Evolutionary conservation across 1,140 invertebrate genomes (phyloP).

Genomic region (Drosophila micromelanica): DNA sequence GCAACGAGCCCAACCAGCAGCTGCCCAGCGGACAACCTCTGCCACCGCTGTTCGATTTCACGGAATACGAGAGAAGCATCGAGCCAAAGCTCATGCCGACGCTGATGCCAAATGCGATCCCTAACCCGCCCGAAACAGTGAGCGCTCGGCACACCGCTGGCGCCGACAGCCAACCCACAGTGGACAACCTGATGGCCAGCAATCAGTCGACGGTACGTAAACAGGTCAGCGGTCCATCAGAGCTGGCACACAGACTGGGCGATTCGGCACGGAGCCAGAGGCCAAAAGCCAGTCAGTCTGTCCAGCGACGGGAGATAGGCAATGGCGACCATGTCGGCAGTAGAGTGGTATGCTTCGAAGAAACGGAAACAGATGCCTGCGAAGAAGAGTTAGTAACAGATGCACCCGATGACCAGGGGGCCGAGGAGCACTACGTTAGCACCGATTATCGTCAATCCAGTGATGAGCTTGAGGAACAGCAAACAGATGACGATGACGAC

Average conservation of each 20-base stretch:
- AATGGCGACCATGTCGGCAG: constrained; percentile 59
- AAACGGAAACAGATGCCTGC: neutral
- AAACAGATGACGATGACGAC: neutral
- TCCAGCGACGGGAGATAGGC: constrained; percentile 43
- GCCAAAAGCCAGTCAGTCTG: neutral
- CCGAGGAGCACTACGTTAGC: constrained; percentile 13
- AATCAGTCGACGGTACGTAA: neutral
- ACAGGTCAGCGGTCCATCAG: neutral
- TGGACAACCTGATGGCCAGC: neutral
- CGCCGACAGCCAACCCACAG: constrained; percentile 28
- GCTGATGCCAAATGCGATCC: constrained; percentile 18
- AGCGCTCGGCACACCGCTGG: constrained; percentile 45
- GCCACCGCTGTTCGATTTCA: constrained; percentile 62
- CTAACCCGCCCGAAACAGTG: neutral
- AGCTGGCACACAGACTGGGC: neutral
- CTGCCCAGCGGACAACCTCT: constrained; percentile 55
- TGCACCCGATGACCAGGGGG: constrained; percentile 1
- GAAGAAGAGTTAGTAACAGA: constrained; percentile 8
- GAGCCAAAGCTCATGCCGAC: constrained; percentile 46
- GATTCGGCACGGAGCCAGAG: neutral
- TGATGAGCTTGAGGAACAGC: constrained; percentile 31
- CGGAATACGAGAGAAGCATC: constrained; percentile 54
- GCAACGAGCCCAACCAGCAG: constrained; percentile 55
- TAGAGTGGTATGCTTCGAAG: constrained; percentile 6
- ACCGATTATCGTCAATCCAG: constrained; percentile 1